phyloP scores from a whole-genome alignment of 1,140 invertebrate species.

The Chrysopa pallens region DNA sequence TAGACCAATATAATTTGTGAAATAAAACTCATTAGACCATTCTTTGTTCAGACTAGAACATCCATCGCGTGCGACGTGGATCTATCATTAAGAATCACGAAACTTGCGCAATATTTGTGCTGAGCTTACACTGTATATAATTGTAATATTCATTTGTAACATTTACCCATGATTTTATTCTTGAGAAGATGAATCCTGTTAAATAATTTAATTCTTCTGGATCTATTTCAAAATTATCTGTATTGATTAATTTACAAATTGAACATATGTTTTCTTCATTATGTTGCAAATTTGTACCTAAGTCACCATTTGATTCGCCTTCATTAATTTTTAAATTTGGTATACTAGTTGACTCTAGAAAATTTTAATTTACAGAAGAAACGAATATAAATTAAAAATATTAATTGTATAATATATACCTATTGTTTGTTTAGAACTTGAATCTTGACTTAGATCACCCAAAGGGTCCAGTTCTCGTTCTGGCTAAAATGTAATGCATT shows the following conservation, averaged over 20 bases:
- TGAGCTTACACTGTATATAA: neutral
- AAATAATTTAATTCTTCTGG: slow-evolving; percentile 19
- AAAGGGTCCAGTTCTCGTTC: too few species aligned
- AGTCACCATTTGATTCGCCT: neutral
- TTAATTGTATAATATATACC: neutral
- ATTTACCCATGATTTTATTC: slow-evolving; percentile 21
- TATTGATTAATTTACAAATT: slow-evolving; percentile 15
- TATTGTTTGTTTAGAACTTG: neutral
- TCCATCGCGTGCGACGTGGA: neutral
- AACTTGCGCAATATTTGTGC: neutral
- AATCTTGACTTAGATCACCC: too few species aligned
- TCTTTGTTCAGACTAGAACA: neutral
- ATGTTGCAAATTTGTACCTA: neutral
- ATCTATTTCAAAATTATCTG: slow-evolving; percentile 12
- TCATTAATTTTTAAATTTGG: neutral
- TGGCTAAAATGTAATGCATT: too few species aligned
- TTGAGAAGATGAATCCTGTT: slow-evolving; percentile 15
- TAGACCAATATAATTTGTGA: too few species aligned
- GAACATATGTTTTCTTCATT: slow-evolving; percentile 15
- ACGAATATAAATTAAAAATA: too few species aligned
- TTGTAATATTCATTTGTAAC: neutral
- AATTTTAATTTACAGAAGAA: neutral
- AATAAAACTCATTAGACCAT: too few species aligned
- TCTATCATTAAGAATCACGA: slow-evolving; percentile 3
- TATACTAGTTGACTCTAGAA: neutral